Conservation (phyloP, 2,888 invertebrate genomes). For the Apotomis betuletana region DNA sequence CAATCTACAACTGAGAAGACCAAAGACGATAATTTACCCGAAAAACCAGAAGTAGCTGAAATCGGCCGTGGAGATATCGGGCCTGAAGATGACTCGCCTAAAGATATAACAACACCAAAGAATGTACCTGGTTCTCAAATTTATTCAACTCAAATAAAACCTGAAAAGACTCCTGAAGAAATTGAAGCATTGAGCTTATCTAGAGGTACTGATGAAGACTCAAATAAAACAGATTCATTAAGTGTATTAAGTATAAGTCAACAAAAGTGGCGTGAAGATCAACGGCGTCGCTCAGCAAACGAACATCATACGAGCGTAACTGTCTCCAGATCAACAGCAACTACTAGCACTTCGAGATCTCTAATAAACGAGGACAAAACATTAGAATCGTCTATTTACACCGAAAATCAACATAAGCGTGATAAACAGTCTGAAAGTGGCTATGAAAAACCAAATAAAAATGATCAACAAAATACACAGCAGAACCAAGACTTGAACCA, state of each 20-base stretch:
- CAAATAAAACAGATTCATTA: conserved; percentile 9
- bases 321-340: conserved; percentile 8
- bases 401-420: neutral
- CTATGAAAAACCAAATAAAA: conserved; percentile 1
- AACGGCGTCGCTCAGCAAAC: conserved; percentile 38
- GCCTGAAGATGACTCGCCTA: conserved; percentile 49
- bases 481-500: conserved; percentile 16
- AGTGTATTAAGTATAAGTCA: conserved; percentile 41
- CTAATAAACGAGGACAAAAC: neutral
- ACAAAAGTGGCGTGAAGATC: conserved; percentile 43
- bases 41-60: conserved; percentile 45
- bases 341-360: neutral
- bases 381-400: neutral
- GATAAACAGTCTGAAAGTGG: neutral
- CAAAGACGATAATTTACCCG: conserved; percentile 7
- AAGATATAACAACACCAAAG: conserved; percentile 34
- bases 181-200: conserved; percentile 53
- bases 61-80: conserved; percentile 61
- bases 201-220: conserved; percentile 39
- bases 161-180: conserved; percentile 51
- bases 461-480: neutral
- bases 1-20: conserved; percentile 11
- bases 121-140: conserved; percentile 32
- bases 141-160: conserved; percentile 35
- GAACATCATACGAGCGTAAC: conserved; percentile 1